Evolutionary conservation across 2,888 invertebrate genomes (phyloP), one percentile per base, ranked within the genome.

Genomic region (Volucella inanis): DNA sequence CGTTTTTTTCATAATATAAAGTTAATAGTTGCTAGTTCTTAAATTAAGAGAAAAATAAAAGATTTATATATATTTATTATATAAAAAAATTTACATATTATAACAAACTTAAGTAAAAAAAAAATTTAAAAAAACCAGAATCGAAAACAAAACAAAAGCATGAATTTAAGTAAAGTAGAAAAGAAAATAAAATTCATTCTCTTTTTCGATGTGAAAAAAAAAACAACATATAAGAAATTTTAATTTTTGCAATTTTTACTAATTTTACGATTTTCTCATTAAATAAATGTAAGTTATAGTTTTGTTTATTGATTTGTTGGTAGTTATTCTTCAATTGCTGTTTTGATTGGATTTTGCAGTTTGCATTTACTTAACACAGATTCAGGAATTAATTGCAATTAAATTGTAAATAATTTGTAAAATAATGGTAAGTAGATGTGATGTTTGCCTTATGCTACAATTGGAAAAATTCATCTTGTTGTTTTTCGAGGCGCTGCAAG

Each of bases 401-500:
- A 10, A 85, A 81, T 81, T 85, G 77, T 81, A 85, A 85, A 81
- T 85, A 85, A 76, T 80, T 85, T 81, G 39, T 81, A 81, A 85
- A 77, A 67, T 77, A 81, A 67, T 76, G 55, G 76, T 81, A 85
- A 68, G 71, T 52, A 11, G 49, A 67, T 67, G 61, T 67, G 52
- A 67, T 72, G 64, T 87, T 87, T 72, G 75, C 87, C 88, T 88
- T 88, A 89, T 94, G 96, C 96, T 97, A 97, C 95, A 97, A 96
- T 93, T 97, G 97, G 92, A 97, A 98, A 90, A 97, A 94, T 91
- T 97, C 97, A 89, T 98, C 97, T 90, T 97, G 97, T 90, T 96
- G 95, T 89, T 96, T 94, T 92, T 97, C 97, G 87, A 97, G 94
- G 89, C 96, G 95, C 91, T 96, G 95, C 87, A 97, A 92, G 6